A percentile compares a stretch with the other conserved stretches of the same genome.
Evolutionary conservation across 2,113 vertebrate species (phyloP).

Genomic region (Trinectes maculatus): DNA sequence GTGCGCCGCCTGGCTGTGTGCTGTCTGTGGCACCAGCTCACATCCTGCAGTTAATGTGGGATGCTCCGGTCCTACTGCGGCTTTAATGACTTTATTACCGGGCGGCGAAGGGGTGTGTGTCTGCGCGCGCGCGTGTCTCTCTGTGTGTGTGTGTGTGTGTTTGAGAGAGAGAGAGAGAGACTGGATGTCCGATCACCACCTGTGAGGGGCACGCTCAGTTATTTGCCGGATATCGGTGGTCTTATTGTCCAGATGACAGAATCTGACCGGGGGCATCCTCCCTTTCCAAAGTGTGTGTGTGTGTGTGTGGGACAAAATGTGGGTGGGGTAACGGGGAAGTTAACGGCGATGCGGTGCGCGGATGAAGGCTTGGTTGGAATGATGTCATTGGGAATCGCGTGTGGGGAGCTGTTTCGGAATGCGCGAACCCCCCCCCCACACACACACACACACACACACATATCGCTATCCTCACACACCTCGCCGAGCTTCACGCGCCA

Average conservation of each 20-base stretch:
- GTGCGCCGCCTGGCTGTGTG: conserved; percentile 53
- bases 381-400: conserved; percentile 83
- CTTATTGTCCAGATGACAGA: conserved; percentile 29
- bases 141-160: neutral
- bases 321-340: conserved; percentile 68
- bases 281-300: conserved; percentile 16
- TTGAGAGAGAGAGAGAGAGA: neutral
- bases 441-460: neutral
- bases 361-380: conserved; percentile 66
- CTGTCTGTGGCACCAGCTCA: conserved; percentile 61
- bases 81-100: conserved; percentile 61
- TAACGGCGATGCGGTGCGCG: conserved; percentile 70
- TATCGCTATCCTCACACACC: no score
- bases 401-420: conserved; percentile 61
- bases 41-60: conserved; percentile 62
- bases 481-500: conserved; percentile 33
- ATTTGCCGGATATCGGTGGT: conserved; percentile 11
- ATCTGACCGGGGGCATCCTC: conserved; percentile 33
- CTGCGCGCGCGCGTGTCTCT: conserved; percentile 11
- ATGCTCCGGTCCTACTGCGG: conserved; percentile 58
- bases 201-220: conserved; percentile 15
- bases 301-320: conserved; percentile 38
- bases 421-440: conserved; percentile 17
- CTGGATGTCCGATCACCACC: conserved; percentile 20
- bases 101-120: conserved; percentile 7